A percentile compares a stretch with the other conserved stretches of the same genome.
Conservation (phyloP, 2,888 invertebrate genomes). For the Rugalucina vietnamica region DNA sequence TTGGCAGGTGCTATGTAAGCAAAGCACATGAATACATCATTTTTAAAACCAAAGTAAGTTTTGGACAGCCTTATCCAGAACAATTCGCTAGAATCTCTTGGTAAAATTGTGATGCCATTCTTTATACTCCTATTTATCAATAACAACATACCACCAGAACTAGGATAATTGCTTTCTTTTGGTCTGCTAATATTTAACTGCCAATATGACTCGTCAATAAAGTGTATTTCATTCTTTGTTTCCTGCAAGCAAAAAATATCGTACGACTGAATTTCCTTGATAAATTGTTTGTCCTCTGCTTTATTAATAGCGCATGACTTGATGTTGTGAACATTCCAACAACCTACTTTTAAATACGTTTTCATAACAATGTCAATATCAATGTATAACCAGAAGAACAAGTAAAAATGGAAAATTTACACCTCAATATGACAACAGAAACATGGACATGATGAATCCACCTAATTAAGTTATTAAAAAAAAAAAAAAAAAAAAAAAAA, state of each 20-base stretch:
- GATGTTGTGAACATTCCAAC: neutral
- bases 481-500: no score
- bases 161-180: neutral
- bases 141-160: neutral
- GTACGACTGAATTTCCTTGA: neutral
- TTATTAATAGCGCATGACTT: neutral
- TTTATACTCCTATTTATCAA: neutral
- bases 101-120: neutral
- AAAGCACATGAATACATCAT: neutral
- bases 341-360: neutral
- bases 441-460: no score
- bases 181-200: neutral
- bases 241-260: neutral
- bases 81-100: neutral
- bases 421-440: no score
- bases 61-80: neutral
- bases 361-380: neutral
- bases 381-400: neutral
- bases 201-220: neutral
- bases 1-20: neutral
- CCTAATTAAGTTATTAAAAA: no score
- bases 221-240: neutral
- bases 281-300: neutral
- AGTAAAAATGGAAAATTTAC: neutral
- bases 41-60: neutral